A percentile compares a stretch with the other conserved stretches of the same genome.
Evolutionary conservation across 2,888 invertebrate genomes (phyloP).

Genomic region (Plebejus anna): DNA sequence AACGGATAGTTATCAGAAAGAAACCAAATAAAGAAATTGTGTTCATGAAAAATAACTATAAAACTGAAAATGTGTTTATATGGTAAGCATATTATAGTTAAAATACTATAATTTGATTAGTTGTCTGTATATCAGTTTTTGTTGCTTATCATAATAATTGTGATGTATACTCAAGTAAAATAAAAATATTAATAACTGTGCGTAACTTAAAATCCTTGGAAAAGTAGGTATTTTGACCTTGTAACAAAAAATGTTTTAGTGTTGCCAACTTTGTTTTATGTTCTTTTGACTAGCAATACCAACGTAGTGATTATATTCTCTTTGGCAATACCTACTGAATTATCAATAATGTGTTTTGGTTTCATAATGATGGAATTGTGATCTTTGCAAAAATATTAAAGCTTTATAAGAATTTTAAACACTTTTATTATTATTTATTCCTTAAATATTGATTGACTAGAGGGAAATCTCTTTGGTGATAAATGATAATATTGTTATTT

Average conservation of each 20-base stretch:
- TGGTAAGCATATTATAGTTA: no score
- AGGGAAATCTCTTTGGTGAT: neutral
- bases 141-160: neutral
- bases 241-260: neutral
- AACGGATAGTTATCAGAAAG: neutral
- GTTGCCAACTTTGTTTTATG: neutral
- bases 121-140: neutral
- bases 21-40: no score
- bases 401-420: neutral
- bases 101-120: neutral
- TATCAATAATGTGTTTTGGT: neutral
- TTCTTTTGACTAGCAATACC: no score
- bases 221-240: neutral
- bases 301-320: no score
- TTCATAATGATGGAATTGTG: neutral
- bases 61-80: no score
- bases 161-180: no score
- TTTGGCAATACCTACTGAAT: no score
- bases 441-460: neutral
- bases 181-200: neutral
- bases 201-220: neutral
- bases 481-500: no score
- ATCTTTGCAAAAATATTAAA: neutral
- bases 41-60: neutral
- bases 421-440: neutral